A percentile compares a stretch with the other conserved stretches of the same genome.
These are phyloP conservation scores for Phycodurus eques DNA, from an alignment of 2,113 vertebrate species.

Conservation along the genomic window DNA sequence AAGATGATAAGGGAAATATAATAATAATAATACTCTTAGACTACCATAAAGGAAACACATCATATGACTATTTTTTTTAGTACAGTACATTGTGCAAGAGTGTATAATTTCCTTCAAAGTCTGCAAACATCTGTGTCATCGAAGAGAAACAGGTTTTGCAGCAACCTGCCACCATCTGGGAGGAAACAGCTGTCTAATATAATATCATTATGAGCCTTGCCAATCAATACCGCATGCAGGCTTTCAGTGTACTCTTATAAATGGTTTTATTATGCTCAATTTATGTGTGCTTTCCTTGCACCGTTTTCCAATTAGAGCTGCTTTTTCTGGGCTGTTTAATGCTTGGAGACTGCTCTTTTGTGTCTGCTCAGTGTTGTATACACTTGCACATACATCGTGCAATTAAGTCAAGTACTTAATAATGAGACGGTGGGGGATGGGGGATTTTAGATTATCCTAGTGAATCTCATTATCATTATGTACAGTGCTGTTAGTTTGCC, in stretches of 20 bases:
- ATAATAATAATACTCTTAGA: not conserved
- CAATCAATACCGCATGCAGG: not conserved
- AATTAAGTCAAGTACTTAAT: not conserved
- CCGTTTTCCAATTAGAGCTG: not conserved
- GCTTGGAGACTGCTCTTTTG: not conserved
- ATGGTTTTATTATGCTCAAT: not conserved
- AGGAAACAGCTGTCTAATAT: conserved; percentile 8
- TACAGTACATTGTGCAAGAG: not conserved
- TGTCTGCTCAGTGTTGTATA: not conserved
- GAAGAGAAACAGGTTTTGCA: not conserved
- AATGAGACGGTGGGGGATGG: not conserved
- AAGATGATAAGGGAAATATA: not conserved
- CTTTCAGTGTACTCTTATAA: too few species aligned
- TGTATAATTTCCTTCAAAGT: not conserved
- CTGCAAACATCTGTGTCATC: not conserved
- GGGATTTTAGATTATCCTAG: not conserved
- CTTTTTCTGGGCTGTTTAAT: not conserved
- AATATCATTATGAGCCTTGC: not conserved
- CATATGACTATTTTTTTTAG: not conserved
- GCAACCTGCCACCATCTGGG: not conserved
- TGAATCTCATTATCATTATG: conserved; percentile 9
- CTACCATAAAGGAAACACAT: not conserved
- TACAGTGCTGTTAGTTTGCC: conserved; percentile 15
- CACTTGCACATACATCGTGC: not conserved
- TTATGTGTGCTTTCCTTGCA: not conserved